Evolutionary conservation across 1,140 invertebrate genomes (phyloP), one percentile per base, ranked within the genome.

Genomic region (Chrysomallon squamiferum): DNA sequence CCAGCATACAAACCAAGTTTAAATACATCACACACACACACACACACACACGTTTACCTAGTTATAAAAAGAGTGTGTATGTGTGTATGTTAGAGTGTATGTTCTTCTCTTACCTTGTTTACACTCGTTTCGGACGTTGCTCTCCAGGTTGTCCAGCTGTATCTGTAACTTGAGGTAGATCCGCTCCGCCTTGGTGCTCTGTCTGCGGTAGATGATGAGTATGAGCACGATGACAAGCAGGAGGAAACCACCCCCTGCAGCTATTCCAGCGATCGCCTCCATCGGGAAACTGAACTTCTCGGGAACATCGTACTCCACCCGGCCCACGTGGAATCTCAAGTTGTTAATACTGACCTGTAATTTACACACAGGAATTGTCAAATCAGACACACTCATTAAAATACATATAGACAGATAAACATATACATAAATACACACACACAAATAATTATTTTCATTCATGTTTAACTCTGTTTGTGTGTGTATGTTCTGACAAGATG

Each of bases 141-240:
- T 97, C 84, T 99, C 97, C 49, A 99, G 87, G n/a, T 95, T 98
- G 74, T 99, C 97, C 93, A 99, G 97, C 86, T 99, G 96, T 75
- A 98, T 95, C 86, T 99, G 96, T 82, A 99, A 97, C 33, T 96
- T 90, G 84, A 96, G 97, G 84, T 97, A 98, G 82, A 97, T 95
- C 45, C 95, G 86, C 84, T 98, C 95, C 0, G 95, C 95, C 85
- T 97, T 94, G 2, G 95, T 97, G 54, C 93, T 96, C 86, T 96
- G 95, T 54, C 95, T 88, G 68, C 95, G 87, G 80, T 96, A 96
- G 43, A 97, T 87, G 25, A 96, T 92, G 52, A 95, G 88, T 66
- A 95, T 89, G 76, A 95, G 92, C 38, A 97, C 88, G 30, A 96
- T 88, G 29, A 96, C 89, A 29, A 98, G 89, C 67, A 94, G 88